Evolutionary conservation across 2,888 invertebrate genomes (phyloP).

Genomic region (Taenaris catops): DNA sequence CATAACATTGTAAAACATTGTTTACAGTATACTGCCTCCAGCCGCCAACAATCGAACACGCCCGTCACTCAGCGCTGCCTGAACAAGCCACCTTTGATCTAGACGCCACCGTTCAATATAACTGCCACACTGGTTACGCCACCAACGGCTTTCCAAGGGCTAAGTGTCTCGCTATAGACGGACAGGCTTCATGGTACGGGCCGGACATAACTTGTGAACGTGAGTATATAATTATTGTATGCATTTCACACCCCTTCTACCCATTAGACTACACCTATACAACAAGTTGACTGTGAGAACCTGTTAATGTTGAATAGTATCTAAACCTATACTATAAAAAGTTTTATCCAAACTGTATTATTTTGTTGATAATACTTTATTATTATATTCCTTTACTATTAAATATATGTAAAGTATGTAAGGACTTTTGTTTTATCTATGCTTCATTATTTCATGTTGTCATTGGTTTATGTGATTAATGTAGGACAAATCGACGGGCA

Average conservation of each 20-base stretch:
- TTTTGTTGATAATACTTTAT: no score
- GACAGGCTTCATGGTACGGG: conserved; percentile 96
- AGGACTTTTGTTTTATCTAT: no score
- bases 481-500: conserved; percentile 96
- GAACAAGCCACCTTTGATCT: conserved; percentile 94
- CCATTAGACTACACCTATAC: no score
- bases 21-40: conserved; percentile 92
- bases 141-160: conserved; percentile 95
- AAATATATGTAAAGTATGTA: no score
- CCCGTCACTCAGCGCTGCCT: conserved; percentile 91
- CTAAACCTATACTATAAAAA: no score
- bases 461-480: conserved; percentile 20
- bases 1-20: no score
- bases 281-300: no score
- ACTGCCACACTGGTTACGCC: conserved; percentile 96
- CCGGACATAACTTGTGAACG: conserved; percentile 98
- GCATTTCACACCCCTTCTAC: no score
- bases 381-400: no score
- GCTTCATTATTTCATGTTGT: no score
- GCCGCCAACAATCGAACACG: conserved; percentile 91
- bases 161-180: conserved; percentile 95
- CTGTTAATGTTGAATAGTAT: no score
- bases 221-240: conserved; percentile 72
- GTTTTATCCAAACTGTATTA: no score
- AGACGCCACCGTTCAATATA: conserved; percentile 94